phyloP scores from a whole-genome alignment of 2,113 vertebrate species.

The Halichoeres trimaculatus region DNA sequence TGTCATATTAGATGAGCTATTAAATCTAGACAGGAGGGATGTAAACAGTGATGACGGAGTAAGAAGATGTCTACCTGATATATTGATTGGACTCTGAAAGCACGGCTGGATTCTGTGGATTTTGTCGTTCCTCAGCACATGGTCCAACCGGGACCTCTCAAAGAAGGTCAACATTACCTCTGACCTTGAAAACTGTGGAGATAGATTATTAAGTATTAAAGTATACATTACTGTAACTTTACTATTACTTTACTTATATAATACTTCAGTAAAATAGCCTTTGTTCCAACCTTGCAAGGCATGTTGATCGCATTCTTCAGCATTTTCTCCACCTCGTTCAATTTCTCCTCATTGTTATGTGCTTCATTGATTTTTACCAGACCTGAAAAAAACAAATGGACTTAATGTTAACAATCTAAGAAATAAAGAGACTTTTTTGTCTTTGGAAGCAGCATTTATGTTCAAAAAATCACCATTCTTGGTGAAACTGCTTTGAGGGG shows the following conservation, averaged over 20 bases:
- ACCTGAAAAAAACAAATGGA: conserved; percentile 81
- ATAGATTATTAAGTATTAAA: neutral
- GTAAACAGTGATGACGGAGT: neutral
- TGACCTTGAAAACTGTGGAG: conserved; percentile 92
- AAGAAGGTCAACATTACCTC: conserved; percentile 98
- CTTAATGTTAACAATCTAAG: too few relatives aligned
- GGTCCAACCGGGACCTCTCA: conserved; percentile 95
- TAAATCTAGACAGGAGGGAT: neutral
- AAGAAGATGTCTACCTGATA: conserved; percentile 87
- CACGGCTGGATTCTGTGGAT: conserved; percentile 95
- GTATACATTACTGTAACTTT: neutral
- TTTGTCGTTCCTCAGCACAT: conserved; percentile 94
- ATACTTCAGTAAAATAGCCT: neutral
- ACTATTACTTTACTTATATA: too few relatives aligned
- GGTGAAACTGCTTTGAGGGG: too few relatives aligned
- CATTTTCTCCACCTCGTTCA: conserved; percentile 95
- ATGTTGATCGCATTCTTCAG: conserved; percentile 93
- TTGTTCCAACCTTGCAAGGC: conserved; percentile 90
- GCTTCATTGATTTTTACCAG: conserved; percentile 95
- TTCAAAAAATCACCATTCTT: too few relatives aligned
- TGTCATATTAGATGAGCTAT: neutral
- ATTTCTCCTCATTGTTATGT: conserved; percentile 91
- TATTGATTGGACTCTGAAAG: conserved; percentile 94
- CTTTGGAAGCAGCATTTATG: too few relatives aligned
- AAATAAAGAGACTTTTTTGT: too few relatives aligned